Base-by-base conservation (phyloP, 2,113 vertebrate species). In the Notarius quadriscutis region DNA sequence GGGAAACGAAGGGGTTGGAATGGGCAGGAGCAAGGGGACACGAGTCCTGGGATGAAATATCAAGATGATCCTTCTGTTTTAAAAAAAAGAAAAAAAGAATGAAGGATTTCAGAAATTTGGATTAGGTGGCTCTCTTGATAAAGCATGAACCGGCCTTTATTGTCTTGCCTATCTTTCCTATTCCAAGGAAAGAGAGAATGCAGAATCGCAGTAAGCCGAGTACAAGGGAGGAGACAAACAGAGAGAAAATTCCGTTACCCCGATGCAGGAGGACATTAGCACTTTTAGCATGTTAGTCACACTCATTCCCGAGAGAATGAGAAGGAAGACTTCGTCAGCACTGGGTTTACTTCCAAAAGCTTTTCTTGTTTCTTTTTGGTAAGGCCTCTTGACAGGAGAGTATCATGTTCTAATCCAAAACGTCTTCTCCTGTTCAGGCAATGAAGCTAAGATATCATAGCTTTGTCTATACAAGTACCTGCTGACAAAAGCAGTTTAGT, bases 251-350 rank as follows among this genome's bases (percentile, higher is more conserved):
- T 25, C 15, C 18, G 12, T n/a, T 80, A 62, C 58, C 72, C 55
- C 53, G 41, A 25, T 81, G 69, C 30, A 77, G 77, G 5, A 15
- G 51, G 58, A 62, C 89, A 86, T 90, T 86, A 90, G 71, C 83
- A 86, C 83, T 89, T 87, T 88, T 87, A 89, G 79, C 74, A 89
- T 69, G 78, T 69, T 25, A 62, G 75, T 88, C 83, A 80, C 87
- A 81, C 79, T 83, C 74, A 22, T 89, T 65, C 53, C 65, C 71
- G 18, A 83, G 79, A 88, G 86, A 53, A 62, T 1, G 12, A 67
- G 55, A 79, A 22, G 2, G 7, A 55, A 67, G 87, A 86, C 67
- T 81, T 57, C 75, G 20, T 81, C 85, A 55, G 41, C 7, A 17
- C 55, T 58, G 27, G 53, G 27, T 58, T 80, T 58, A 62, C 53